Evolutionary conservation across 2,113 vertebrate genomes (phyloP).

Genomic region (Sorex fumeus): DNA sequence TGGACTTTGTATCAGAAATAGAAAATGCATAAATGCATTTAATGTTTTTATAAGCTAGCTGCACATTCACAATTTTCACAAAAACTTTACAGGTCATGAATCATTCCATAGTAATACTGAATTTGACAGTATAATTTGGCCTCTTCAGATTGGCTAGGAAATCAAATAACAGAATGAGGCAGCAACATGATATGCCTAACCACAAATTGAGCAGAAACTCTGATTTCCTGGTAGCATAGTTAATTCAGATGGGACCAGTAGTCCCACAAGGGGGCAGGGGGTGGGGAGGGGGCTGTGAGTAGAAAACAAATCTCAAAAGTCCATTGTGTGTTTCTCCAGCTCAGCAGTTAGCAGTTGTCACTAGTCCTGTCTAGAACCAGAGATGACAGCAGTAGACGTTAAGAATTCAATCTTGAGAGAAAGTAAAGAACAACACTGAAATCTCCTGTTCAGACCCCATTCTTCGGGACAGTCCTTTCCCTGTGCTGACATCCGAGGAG

Average conservation of each 20-base stretch:
- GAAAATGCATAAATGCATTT: background rate
- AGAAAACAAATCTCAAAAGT: background rate
- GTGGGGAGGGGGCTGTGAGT: too few relatives aligned
- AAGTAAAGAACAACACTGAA: background rate
- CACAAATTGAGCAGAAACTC: background rate
- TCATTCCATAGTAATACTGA: background rate
- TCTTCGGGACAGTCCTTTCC: background rate
- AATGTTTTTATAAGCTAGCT: background rate
- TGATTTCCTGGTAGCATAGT: background rate
- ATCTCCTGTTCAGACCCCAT: background rate
- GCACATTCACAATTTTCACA: background rate
- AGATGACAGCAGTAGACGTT: background rate
- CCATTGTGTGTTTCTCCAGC: fast-evolving
- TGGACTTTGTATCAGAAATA: background rate
- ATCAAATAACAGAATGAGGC: background rate
- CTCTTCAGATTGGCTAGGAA: background rate
- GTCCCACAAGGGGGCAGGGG: background rate
- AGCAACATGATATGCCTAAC: too few relatives aligned
- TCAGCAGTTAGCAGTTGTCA: background rate
- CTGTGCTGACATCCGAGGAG: background rate
- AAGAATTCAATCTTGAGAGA: background rate
- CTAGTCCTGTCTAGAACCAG: background rate
- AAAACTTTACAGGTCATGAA: background rate
- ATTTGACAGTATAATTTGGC: background rate
- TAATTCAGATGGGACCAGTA: background rate